phyloP scores from a whole-genome alignment of 1,140 invertebrate species.

The Drosophila kurseongensis region DNA sequence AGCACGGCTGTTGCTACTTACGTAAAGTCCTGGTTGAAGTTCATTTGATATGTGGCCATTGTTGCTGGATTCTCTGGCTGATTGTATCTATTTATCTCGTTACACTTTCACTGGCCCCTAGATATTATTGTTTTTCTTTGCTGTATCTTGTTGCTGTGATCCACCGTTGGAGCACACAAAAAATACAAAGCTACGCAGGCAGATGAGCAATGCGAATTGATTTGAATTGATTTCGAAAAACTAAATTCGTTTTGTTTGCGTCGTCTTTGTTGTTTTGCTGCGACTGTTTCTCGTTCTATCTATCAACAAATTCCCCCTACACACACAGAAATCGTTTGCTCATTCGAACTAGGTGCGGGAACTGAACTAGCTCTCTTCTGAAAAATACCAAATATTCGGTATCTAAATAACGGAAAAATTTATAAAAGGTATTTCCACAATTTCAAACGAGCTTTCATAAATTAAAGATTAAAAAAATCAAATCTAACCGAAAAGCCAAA shows the following conservation, averaged over 20 bases:
- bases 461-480: no score
- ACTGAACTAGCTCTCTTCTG: not conserved
- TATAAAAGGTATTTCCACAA: not conserved
- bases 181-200: slow-evolving; percentile 16
- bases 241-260: slow-evolving; percentile 30
- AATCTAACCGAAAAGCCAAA: no score
- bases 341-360: slow-evolving; percentile 6
- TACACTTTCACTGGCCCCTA: slow-evolving; percentile 65
- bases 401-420: not conserved
- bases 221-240: slow-evolving; percentile 23
- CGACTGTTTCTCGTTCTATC: slow-evolving; percentile 47
- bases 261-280: slow-evolving; percentile 51
- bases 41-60: slow-evolving; percentile 79
- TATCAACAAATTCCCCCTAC: slow-evolving; percentile 42
- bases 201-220: slow-evolving; percentile 22
- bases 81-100: slow-evolving; percentile 36
- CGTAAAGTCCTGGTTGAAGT: slow-evolving; percentile 84
- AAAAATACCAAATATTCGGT: slow-evolving; percentile 5
- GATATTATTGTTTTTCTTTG: not conserved
- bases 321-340: slow-evolving; percentile 5
- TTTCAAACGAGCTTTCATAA: no score
- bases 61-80: slow-evolving; percentile 40
- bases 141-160: slow-evolving; percentile 32
- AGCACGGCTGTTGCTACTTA: slow-evolving; percentile 51
- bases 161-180: slow-evolving; percentile 12